Conservation (phyloP, 2,797 vertebrate genomes). For the Hafferia zeledoni region DNA sequence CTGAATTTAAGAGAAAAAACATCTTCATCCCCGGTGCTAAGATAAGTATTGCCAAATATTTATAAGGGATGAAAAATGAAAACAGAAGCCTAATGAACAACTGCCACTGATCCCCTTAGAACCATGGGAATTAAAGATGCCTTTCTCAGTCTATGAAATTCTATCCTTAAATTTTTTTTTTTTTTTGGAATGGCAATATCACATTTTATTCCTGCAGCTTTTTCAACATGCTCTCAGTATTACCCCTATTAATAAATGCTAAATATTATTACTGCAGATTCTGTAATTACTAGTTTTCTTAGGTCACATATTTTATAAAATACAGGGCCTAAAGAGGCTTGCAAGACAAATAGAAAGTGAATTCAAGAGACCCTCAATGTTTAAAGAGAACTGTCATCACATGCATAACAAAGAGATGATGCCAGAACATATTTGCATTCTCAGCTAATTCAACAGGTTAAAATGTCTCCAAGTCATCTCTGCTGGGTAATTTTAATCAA, state of each 20-base stretch:
- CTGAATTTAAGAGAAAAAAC: background rate
- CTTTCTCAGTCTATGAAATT: background rate
- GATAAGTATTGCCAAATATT: background rate
- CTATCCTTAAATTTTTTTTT: background rate
- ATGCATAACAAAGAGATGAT: background rate
- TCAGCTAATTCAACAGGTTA: background rate
- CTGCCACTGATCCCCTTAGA: background rate
- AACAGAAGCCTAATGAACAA: background rate
- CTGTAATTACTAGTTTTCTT: background rate
- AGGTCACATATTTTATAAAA: background rate
- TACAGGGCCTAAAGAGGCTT: background rate
- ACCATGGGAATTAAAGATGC: background rate
- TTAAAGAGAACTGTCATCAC: background rate
- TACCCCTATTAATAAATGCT: background rate
- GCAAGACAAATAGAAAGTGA: background rate
- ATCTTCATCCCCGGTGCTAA: background rate
- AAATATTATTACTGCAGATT: background rate
- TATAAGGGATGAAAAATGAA: background rate
- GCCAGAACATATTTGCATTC: background rate
- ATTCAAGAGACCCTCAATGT: background rate
- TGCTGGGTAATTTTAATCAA: conserved; percentile 20
- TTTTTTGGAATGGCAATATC: background rate
- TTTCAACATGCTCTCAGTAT: background rate
- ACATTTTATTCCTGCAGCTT: background rate
- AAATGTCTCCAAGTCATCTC: background rate